phyloP scores from a whole-genome alignment of 2,888 invertebrate species.

The Trachelus stipa region DNA sequence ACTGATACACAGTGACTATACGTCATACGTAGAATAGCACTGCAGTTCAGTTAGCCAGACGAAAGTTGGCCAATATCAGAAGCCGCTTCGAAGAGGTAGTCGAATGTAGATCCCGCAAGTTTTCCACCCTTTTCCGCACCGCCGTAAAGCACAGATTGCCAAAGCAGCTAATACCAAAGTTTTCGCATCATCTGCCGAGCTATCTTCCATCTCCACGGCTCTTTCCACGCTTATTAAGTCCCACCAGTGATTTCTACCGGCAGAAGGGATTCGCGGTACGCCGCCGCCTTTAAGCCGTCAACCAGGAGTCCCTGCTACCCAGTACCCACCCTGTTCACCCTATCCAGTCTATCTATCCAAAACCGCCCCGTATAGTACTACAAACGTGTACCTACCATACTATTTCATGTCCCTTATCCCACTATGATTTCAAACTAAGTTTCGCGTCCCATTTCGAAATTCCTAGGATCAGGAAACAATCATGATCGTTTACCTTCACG shows the following conservation, averaged over 20 bases:
- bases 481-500: not conserved
- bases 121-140: slow-evolving; percentile 6
- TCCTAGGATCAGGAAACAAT: not conserved
- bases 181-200: slow-evolving; percentile 63
- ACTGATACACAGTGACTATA: not conserved
- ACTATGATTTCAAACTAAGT: not conserved
- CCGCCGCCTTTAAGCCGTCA: slow-evolving; percentile 45
- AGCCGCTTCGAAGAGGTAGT: not conserved
- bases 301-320: slow-evolving; percentile 15
- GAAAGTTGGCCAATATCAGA: slow-evolving; percentile 2
- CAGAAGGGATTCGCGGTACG: slow-evolving; percentile 44
- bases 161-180: slow-evolving; percentile 64
- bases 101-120: slow-evolving; percentile 4
- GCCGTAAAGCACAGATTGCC: slow-evolving; percentile 60
- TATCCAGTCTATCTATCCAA: not conserved
- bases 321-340: not conserved
- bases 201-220: slow-evolving; percentile 56
- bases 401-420: not conserved
- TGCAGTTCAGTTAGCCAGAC: not conserved
- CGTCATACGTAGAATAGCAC: not conserved
- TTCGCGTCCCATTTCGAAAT: not conserved
- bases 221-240: slow-evolving; percentile 64
- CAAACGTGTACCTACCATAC: not conserved
- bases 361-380: not conserved
- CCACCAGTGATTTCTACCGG: slow-evolving; percentile 57